phyloP scores from a whole-genome alignment of 2,888 invertebrate species.

The Hirtodrosophila duncani region DNA sequence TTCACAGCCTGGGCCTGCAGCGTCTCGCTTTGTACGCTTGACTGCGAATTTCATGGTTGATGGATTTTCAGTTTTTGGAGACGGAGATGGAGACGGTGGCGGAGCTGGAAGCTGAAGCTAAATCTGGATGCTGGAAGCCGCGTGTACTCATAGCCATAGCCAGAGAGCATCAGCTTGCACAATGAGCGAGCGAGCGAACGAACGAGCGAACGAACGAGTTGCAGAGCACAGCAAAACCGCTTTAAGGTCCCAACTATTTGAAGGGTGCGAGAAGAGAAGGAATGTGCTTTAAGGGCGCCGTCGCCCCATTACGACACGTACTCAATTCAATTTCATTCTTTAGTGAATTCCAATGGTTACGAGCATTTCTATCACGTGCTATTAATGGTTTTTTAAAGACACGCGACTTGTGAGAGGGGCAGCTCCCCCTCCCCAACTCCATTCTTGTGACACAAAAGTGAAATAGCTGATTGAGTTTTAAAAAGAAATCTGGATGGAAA shows the following conservation, averaged over 20 bases:
- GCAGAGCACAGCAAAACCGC: background rate
- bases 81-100: conserved; percentile 16
- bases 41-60: conserved; percentile 72
- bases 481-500: too few relatives aligned
- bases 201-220: too few relatives aligned
- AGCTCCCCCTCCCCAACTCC: too few relatives aligned
- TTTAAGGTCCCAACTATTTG: too few relatives aligned
- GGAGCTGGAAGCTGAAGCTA: too few relatives aligned
- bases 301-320: conserved; percentile 48
- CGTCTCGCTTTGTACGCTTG: conserved; percentile 64
- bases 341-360: conserved; percentile 38
- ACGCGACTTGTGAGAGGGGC: too few relatives aligned
- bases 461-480: too few relatives aligned
- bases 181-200: too few relatives aligned
- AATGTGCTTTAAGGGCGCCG: conserved; percentile 45
- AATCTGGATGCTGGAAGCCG: background rate
- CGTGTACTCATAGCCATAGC: background rate
- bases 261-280: too few relatives aligned
- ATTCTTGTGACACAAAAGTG: too few relatives aligned
- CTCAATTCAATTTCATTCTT: conserved; percentile 54
- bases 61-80: conserved; percentile 60
- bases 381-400: conserved; percentile 23
- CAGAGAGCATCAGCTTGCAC: too few relatives aligned
- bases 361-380: conserved; percentile 44
- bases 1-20: conserved; percentile 22